Conservation (phyloP, 1,140 invertebrate species). For the Achatina immaculata region DNA sequence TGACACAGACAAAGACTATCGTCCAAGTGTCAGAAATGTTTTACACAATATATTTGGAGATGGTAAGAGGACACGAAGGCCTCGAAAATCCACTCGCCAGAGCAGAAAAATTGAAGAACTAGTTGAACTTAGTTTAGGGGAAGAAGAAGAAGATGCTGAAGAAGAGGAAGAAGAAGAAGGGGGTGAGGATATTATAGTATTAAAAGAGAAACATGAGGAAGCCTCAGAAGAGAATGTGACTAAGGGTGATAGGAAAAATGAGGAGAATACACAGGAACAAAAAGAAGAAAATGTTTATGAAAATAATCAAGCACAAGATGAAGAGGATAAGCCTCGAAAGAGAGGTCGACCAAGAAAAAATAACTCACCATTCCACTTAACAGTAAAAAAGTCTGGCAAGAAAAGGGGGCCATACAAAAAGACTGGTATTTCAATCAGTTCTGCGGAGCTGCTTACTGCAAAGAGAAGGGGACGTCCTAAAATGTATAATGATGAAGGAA, state of each 20-base stretch:
- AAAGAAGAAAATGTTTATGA: conserved; percentile 11
- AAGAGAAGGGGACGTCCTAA: conserved; percentile 43
- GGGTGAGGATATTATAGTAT: neutral
- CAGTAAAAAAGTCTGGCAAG: conserved; percentile 4
- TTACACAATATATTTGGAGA: neutral
- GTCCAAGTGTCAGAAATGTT: neutral
- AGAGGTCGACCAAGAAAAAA: neutral
- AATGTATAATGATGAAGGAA: conserved; percentile 34
- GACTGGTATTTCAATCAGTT: neutral
- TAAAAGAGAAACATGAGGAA: neutral
- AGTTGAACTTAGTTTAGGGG: neutral
- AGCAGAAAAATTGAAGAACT: conserved; percentile 13
- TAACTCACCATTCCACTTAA: conserved; percentile 5
- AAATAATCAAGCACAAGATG: neutral
- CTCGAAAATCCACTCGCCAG: conserved; percentile 9
- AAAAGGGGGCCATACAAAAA: neutral
- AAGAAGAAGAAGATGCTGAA: neutral
- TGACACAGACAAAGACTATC: neutral
- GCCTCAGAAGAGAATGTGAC: neutral
- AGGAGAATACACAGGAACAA: conserved; percentile 20
- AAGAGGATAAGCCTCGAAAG: conserved; percentile 1
- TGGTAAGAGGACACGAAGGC: conserved; percentile 14
- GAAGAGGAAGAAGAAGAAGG: conserved; percentile 1
- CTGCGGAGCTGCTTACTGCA: neutral
- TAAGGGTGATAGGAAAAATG: conserved; percentile 10